Evolutionary conservation across 2,888 invertebrate species (phyloP).

Genomic region (Pristionchus exspectatus): DNA sequence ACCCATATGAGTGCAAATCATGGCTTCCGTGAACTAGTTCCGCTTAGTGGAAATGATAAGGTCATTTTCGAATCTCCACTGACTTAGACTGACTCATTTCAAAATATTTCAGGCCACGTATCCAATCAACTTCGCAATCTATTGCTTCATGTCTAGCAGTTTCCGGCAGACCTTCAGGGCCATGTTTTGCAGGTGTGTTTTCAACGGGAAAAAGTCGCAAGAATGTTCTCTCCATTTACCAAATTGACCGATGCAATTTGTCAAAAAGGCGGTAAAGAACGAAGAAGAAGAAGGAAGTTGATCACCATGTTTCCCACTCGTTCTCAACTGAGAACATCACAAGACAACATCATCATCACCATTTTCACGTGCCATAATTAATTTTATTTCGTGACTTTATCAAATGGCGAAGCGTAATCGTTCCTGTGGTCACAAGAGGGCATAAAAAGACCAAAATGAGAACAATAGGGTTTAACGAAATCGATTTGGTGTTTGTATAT

Average conservation of each 20-base stretch:
- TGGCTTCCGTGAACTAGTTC: no score
- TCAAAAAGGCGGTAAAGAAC: neutral
- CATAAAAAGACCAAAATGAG: neutral
- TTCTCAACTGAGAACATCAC: neutral
- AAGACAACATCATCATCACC: neutral
- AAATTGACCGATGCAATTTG: neutral
- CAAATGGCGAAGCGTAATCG: neutral
- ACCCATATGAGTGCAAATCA: no score
- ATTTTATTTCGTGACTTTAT: neutral
- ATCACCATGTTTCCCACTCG: neutral
- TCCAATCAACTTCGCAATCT: conserved; percentile 93
- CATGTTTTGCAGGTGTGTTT: conserved; percentile 82
- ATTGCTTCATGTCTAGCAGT: conserved; percentile 92
- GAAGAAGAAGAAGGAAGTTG: neutral
- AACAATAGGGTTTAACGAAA: neutral
- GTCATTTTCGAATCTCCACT: neutral
- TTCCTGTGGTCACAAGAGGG: neutral
- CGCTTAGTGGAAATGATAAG: no score
- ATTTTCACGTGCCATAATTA: neutral
- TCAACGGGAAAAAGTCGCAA: neutral
- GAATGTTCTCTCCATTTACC: neutral
- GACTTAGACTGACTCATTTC: no score
- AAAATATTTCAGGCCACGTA: conserved; percentile 85
- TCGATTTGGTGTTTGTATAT: no score
- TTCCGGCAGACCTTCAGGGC: conserved; percentile 94